phyloP scores from a whole-genome alignment of 2,888 invertebrate species.

The Caenorhabditis plicata region DNA sequence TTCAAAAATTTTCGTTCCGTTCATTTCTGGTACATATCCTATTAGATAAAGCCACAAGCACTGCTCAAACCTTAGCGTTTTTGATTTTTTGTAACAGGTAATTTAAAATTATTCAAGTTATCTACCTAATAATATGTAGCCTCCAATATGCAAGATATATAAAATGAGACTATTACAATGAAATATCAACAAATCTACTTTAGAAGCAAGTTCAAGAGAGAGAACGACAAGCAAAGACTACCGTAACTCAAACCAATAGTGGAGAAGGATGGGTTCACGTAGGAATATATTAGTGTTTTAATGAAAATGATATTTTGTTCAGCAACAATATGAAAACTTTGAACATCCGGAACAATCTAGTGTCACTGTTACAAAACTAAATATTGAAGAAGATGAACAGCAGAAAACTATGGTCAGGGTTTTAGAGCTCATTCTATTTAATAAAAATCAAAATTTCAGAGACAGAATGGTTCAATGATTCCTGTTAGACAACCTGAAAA shows the following conservation, averaged over 20 bases:
- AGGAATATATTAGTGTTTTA: too few relatives aligned
- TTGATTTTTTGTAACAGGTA: neutral
- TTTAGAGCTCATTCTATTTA: too few relatives aligned
- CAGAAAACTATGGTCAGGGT: neutral
- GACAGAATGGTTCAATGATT: constrained; percentile 17
- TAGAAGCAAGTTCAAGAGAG: constrained; percentile 29
- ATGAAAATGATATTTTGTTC: too few relatives aligned
- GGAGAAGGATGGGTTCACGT: constrained; percentile 28
- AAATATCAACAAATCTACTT: too few relatives aligned
- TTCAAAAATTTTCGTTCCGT: too few relatives aligned
- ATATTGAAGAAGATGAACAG: constrained; percentile 2
- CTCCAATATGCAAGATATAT: too few relatives aligned
- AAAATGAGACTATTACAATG: too few relatives aligned
- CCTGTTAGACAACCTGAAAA: constrained; percentile 29
- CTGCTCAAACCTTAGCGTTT: too few relatives aligned
- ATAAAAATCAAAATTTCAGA: neutral
- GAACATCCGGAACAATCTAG: neutral
- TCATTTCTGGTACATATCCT: too few relatives aligned
- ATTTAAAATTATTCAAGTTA: neutral
- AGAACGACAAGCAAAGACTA: constrained; percentile 25
- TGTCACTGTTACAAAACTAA: neutral
- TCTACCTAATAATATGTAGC: too few relatives aligned
- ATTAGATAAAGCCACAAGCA: too few relatives aligned
- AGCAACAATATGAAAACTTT: constrained; percentile 7
- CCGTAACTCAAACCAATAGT: neutral